Evolutionary conservation across 2,888 invertebrate genomes (phyloP).

Genomic region (Drosophila putrida): DNA sequence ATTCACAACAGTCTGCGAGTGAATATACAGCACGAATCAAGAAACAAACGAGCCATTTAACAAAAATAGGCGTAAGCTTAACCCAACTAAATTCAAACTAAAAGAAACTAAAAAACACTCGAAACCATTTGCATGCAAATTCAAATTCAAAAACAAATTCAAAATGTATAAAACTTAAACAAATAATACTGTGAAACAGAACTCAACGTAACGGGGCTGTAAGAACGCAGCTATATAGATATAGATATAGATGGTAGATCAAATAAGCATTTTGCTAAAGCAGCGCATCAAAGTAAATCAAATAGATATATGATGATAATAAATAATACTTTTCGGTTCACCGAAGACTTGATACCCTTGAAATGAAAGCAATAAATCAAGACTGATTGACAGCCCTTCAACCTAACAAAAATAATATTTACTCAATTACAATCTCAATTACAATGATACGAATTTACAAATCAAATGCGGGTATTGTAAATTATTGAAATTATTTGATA

Average conservation of each 20-base stretch:
- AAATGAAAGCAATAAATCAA: neutral
- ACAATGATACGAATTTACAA: no score
- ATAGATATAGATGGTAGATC: neutral
- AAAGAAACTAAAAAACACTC: neutral
- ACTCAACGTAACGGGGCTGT: neutral
- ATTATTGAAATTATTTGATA: no score
- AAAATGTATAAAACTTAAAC: neutral
- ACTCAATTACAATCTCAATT: no score
- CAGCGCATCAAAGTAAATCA: slow-evolving; percentile 1
- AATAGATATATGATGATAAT: neutral
- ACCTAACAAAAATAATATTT: neutral
- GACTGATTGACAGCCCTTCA: neutral
- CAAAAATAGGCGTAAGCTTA: slow-evolving; percentile 15
- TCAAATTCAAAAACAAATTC: slow-evolving; percentile 1
- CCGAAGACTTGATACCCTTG: neutral
- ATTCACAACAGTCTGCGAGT: slow-evolving; percentile 50
- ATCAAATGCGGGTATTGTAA: no score
- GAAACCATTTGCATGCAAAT: slow-evolving; percentile 17
- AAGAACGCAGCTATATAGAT: slow-evolving; percentile 1
- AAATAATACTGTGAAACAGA: slow-evolving; percentile 13
- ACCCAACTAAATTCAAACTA: slow-evolving; percentile 2
- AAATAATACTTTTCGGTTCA: neutral
- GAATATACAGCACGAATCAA: slow-evolving; percentile 26
- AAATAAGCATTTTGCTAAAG: slow-evolving; percentile 4
- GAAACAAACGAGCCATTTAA: slow-evolving; percentile 35